A percentile compares a stretch with the other conserved stretches of the same genome.
phyloP scores from a whole-genome alignment of 2,797 vertebrate species.

The Chaetophractus vellerosus region DNA sequence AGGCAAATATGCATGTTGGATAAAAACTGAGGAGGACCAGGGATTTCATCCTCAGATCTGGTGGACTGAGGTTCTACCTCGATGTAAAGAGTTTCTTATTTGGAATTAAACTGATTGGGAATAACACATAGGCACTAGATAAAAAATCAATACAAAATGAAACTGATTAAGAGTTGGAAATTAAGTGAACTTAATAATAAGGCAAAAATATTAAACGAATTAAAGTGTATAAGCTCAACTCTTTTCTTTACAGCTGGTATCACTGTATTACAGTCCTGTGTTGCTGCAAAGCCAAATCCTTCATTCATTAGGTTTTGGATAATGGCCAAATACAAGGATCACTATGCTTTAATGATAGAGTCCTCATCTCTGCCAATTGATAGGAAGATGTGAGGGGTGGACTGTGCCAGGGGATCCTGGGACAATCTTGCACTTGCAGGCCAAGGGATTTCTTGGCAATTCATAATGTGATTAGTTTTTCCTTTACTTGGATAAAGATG shows the following conservation, averaged over 20 bases:
- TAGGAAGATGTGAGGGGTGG: no score
- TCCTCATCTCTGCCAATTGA: background rate
- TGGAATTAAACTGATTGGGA: no score
- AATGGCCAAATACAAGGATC: background rate
- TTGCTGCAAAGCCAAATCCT: background rate
- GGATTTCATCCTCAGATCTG: background rate
- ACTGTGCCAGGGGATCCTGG: no score
- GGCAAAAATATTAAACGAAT: background rate
- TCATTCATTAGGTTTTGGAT: no score
- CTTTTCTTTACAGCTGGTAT: background rate
- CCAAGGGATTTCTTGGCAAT: background rate
- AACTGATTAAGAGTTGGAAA: background rate
- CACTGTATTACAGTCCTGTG: background rate
- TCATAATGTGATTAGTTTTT: background rate
- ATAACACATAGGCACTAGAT: background rate
- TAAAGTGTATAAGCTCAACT: accelerated
- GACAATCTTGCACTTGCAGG: background rate
- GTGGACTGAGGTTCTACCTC: background rate
- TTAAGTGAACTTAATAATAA: background rate
- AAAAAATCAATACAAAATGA: background rate
- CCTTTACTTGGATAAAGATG: background rate
- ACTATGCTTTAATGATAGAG: background rate
- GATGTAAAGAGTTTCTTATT: background rate
- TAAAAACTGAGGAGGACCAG: background rate
- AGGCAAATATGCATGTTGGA: accelerated